Conservation (phyloP, 1,140 invertebrate species). For the Chionoecetes opilio region DNA sequence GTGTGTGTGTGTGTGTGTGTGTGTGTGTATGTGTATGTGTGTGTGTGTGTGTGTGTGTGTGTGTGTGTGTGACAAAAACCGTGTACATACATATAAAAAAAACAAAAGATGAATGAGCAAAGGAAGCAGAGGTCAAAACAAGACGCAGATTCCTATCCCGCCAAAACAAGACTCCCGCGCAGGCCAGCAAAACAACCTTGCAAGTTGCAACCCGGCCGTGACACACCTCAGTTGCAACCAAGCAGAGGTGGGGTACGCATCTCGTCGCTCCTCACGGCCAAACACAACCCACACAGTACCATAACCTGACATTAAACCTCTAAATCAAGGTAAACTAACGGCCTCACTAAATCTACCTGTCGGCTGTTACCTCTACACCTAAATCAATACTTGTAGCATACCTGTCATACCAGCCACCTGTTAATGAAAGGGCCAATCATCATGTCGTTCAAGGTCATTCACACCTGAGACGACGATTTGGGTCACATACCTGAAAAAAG, state of each 20-base stretch:
- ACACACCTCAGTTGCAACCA: slow-evolving; percentile 3
- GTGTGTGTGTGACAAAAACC: background rate
- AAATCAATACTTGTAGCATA: background rate
- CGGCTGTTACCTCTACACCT: background rate
- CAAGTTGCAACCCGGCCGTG: background rate
- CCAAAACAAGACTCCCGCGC: background rate
- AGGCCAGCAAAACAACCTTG: background rate
- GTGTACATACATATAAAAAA: background rate
- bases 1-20: no score
- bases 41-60: no score
- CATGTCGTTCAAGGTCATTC: no score
- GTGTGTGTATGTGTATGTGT: no score
- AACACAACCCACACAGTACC: no score
- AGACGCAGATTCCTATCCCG: background rate
- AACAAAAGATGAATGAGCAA: background rate
- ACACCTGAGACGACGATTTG: no score
- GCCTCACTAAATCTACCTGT: background rate
- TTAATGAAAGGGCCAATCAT: no score
- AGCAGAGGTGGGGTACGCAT: background rate
- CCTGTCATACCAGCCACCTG: no score
- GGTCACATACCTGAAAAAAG: no score
- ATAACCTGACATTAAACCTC: no score
- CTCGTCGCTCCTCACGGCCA: background rate
- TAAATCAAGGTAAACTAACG: no score
- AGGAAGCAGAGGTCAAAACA: background rate